Evolutionary conservation across 2,113 vertebrate species (phyloP).

Genomic region (Marmota monax): DNA sequence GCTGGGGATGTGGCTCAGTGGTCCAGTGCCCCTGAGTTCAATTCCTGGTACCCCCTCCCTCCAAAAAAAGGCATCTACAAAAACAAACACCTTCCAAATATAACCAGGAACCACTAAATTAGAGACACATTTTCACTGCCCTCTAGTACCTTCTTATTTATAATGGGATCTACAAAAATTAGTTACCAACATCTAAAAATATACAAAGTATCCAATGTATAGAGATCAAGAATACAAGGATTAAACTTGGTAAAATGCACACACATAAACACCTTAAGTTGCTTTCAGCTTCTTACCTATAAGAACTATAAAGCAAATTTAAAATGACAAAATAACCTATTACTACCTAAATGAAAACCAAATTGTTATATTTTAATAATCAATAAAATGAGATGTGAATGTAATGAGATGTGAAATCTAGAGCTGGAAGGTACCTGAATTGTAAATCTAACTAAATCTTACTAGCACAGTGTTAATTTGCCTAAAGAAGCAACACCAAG

Average conservation of each 20-base stretch:
- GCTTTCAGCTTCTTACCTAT: not conserved
- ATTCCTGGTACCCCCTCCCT: no score
- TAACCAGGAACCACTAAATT: constrained; percentile 10
- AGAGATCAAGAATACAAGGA: constrained; percentile 5
- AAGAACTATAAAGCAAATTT: constrained; percentile 5
- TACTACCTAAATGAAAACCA: constrained; percentile 21
- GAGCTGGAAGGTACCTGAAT: not conserved
- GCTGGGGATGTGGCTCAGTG: no score
- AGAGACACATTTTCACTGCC: not conserved
- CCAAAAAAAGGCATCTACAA: not conserved
- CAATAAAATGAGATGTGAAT: not conserved
- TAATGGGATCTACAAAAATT: not conserved
- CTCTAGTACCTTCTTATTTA: constrained; percentile 46
- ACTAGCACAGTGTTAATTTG: not conserved
- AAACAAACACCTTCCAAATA: not conserved
- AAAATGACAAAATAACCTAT: not conserved
- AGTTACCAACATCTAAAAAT: constrained; percentile 27
- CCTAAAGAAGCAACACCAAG: not conserved
- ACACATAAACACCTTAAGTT: not conserved
- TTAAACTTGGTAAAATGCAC: not conserved
- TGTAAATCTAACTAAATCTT: not conserved
- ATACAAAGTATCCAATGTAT: not conserved
- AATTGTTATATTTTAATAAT: not conserved
- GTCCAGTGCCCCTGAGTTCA: no score
- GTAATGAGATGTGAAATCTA: constrained; percentile 10